Base-by-base conservation (phyloP, 1,140 invertebrate species). In the Melanaphis sacchari region DNA sequence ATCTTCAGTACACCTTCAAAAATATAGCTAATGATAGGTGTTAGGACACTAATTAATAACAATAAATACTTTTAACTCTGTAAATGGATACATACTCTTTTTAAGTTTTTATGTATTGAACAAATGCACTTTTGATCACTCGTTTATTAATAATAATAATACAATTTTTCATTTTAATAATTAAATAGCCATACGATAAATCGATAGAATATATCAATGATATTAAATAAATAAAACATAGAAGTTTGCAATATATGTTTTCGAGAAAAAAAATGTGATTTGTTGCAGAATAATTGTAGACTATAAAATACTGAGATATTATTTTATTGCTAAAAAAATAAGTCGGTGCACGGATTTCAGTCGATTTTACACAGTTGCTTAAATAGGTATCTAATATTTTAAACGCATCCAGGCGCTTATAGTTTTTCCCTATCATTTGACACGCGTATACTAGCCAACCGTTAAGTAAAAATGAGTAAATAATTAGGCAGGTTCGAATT, bases 401-500 rank as follows among this genome's bases (percentile, higher is more conserved):
- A 93, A 93, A 93, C 46, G 41, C 91, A 93, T 84, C 81, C 81
- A 84, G 91, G 81, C 81, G 91, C 41, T 84, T 84, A 49, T 49
- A 84, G 81, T 93, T 24, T 93, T 93, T 54, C 81, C 9, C 22
- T 52, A 46, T 52, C 76, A 93, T 93, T 93, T 49, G 81, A 93
- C 91, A 93, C 81, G 91, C 81, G 91, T 84, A 38, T 93, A 93
- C 46, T 40, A 85, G 46, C 40, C 49, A 38, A 93, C 81, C 91
- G 81, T 93, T 93, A 92, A 93, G 81, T 36, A 93, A 93, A 93
- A 85, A 84, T 90, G 38, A 93, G 91, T 84, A 93, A 81, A 93
- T 93, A 93, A 84, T 93, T 93, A 52, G 18, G 84, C 40, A 49
- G 46, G n/a, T 85, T 46, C 40, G 1, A 43, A n/a, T 91, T 81